A percentile compares a stretch with the other conserved stretches of the same genome.
These are phyloP conservation scores for Lagenorhynchus albirostris DNA, from an alignment of 2,113 vertebrate species.

Conservation along the genomic window DNA sequence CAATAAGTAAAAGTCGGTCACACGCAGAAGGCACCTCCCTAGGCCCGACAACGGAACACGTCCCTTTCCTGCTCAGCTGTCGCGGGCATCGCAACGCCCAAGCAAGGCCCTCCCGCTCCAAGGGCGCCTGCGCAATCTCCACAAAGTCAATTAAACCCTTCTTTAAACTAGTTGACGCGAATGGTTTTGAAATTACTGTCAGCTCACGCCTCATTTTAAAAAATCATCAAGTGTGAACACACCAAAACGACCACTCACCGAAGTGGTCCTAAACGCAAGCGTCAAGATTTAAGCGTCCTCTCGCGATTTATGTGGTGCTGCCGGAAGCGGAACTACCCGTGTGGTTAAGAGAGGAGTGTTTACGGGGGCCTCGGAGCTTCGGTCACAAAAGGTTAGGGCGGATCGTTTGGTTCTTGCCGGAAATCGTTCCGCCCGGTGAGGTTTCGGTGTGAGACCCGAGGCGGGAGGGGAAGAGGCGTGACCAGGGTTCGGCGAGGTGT, in stretches of 20 bases:
- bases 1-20: fast-evolving
- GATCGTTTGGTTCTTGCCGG: neutral
- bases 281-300: conserved; percentile 12
- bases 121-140: conserved; percentile 64
- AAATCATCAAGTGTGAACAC: neutral
- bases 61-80: fast-evolving
- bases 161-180: too few relatives aligned
- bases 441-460: neutral
- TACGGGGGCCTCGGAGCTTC: fast-evolving
- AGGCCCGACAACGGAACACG: neutral
- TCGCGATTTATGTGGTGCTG: conserved; percentile 74
- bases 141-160: neutral
- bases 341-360: neutral
- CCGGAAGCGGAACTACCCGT: conserved; percentile 73
- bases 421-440: conserved; percentile 55
- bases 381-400: neutral
- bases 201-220: conserved; percentile 25
- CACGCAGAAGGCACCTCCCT: neutral
- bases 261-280: conserved; percentile 59
- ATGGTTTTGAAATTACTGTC: neutral
- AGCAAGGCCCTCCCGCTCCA: neutral
- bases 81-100: neutral
- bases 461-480: conserved; percentile 60
- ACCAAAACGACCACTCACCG: conserved; percentile 50
- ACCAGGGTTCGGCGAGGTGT: fast-evolving